These are phyloP conservation scores for Polylopha cassiicola DNA, from an alignment of 2,888 invertebrate genomes.

Conservation along the genomic window DNA sequence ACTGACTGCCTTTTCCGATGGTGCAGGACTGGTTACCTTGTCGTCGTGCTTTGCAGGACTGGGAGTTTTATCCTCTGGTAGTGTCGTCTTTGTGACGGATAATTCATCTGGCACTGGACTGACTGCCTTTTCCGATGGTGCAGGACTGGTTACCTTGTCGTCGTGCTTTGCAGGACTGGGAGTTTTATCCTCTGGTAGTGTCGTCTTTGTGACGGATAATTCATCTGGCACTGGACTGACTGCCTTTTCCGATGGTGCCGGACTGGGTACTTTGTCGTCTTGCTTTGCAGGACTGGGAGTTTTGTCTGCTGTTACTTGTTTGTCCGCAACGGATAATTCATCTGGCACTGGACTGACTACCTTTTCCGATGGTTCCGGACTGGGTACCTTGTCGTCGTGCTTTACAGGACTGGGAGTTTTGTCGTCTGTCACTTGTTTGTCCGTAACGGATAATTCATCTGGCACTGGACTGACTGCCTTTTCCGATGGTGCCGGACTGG, in stretches of 20 bases:
- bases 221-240: constrained; percentile 13
- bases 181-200: too few species aligned
- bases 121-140: neutral
- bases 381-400: constrained; percentile 1
- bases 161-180: neutral
- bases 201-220: too few species aligned
- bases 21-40: neutral
- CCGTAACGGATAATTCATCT: neutral
- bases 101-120: constrained; percentile 14
- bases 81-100: constrained; percentile 9
- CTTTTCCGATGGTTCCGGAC: neutral
- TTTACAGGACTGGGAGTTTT: too few species aligned
- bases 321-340: too few species aligned
- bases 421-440: too few species aligned
- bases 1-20: constrained; percentile 11
- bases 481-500: too few species aligned
- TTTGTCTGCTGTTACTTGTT: too few species aligned
- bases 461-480: neutral
- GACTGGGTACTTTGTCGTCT: too few species aligned
- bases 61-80: constrained; percentile 9
- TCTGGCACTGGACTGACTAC: neutral
- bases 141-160: constrained; percentile 11
- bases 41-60: too few species aligned
- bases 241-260: neutral
- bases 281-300: too few species aligned